Evolutionary conservation across 2,113 vertebrate species (phyloP), one percentile per base, ranked within the genome.

Genomic region (Brienomyrus brachyistius): DNA sequence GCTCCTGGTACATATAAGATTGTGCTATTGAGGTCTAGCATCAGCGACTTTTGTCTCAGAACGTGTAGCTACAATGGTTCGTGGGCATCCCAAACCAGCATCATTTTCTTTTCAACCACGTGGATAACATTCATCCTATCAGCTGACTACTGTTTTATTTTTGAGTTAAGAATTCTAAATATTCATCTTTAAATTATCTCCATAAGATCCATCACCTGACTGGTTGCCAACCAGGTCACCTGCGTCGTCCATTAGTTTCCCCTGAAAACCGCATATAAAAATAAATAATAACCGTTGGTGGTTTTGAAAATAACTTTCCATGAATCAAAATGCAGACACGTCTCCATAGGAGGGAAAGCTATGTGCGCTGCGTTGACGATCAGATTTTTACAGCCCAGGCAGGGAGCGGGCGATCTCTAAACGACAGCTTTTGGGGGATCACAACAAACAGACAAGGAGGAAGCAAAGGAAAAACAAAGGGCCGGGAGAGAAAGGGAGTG

Each of bases 391-490:
- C 85, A 87, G 27, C 51, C 8, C 45, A 9, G 45, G 43, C 27
- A 87, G 48, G 48, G 51, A 80, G 31, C 74, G 11, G 15, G 15
- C 45, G 11, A 56, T 35, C 51, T 87, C 50, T 54, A 87, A 87
- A 87, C 51, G 51, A n/a, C 50, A 52, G 85, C 50, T 56, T 56
- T 40, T 35, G 47, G 35, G 51, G 40, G 31, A 50, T 47, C 83
- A 52, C 59, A 88, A 89, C 66, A 89, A 89, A 89, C 88, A 85
- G 74, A 17, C n/a, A 45, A 88, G 54, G 27, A n/a, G 7, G 54
- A 17, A 23, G 8, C 17, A 21, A 8, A 7, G 13, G 5, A 2
- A 62, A 84, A 89, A n/a, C 35, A 89, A 52, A 52, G 54, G 6
- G n/a, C 43, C 43, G 40, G 45, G 43, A 40, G 52, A 27, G 23